Evolutionary conservation across 2,888 invertebrate species (phyloP), one percentile per base, ranked within the genome.

Genomic region (Dysmachus trigonus): DNA sequence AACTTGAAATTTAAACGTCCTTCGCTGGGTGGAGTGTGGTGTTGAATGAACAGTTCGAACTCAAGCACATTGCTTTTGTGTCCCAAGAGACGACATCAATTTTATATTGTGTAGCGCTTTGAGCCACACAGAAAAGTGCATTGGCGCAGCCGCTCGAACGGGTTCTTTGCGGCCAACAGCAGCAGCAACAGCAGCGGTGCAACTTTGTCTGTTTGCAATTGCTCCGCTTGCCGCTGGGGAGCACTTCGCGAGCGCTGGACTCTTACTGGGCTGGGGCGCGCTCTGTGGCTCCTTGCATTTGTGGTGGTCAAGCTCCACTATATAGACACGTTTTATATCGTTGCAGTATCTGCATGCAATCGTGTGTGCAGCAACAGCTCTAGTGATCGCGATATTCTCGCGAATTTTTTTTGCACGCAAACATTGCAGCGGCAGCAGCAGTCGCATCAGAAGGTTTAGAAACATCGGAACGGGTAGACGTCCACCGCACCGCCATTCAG

Each of bases 151-250:
- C 71, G 62, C 51, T 6, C n/a, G 72, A 85, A 85, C 84, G 27
- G 18, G 84, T 73, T 85, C 35, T 51, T 62, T 6, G 18, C 62
- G 1, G n/a, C 4, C 18, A 10, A 38, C n/a, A n/a, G 2, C 38
- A 38, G 10, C 38, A 38, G 15, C 13, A 13, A 13, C 1, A 38
- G 0, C 47, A 6, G 47, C n/a, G 22, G 18, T 84, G 35, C 71
- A 84, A 84, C 72, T 18, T 84, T 71, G 84, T 84, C 18, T 72
- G n/a, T 30, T 53, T 84, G 31, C 35, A 15, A 27, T 35, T 22
- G 84, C 18, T 41, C 30, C 47, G 47, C 47, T 18, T 47, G 73
- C 84, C 22, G 15, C 15, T 62, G 30, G 47, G 47, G 47, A 47
- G n/a, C 47, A 47, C 2, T 1, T 22, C 22, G 27, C 62, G 62